Conservation (phyloP, 2,797 vertebrate genomes). For the Borostomias antarcticus region DNA sequence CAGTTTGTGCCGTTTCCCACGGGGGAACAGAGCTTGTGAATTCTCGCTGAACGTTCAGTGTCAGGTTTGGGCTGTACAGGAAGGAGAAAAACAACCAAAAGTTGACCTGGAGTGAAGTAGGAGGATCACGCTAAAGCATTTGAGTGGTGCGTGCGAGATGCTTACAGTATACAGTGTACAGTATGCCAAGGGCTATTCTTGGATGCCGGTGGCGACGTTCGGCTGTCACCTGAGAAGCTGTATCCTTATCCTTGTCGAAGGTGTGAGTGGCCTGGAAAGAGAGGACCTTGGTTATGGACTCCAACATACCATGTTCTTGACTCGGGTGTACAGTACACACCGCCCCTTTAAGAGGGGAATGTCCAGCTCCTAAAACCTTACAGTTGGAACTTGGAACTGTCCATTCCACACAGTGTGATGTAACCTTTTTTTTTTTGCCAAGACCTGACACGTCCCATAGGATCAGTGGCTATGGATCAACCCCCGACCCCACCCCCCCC, state of each 20-base stretch:
- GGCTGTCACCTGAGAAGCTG: constrained; percentile 63
- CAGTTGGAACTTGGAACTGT: constrained; percentile 20
- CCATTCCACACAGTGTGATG: constrained; percentile 18
- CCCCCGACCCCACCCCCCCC: constrained; percentile 32
- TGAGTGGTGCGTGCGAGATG: not conserved
- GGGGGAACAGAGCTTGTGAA: not conserved
- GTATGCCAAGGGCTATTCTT: constrained; percentile 54
- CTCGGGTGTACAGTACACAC: not conserved
- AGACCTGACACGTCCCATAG: constrained; percentile 30
- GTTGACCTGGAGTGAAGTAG: not conserved
- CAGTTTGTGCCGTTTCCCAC: not conserved
- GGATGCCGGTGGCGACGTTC: constrained; percentile 62
- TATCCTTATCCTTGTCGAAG: constrained; percentile 56
- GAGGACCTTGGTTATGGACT: constrained; percentile 33
- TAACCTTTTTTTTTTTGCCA: not conserved
- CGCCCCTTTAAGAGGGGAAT: constrained; percentile 10
- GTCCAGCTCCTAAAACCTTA: constrained; percentile 9
- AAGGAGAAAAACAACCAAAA: not conserved
- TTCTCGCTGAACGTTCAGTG: constrained; percentile 5
- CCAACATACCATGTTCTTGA: not conserved
- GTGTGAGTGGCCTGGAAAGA: constrained; percentile 38
- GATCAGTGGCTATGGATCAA: constrained; percentile 49
- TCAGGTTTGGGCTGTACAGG: not conserved
- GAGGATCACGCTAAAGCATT: not conserved
- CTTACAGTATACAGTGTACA: constrained; percentile 17